phyloP scores from a whole-genome alignment of 2,113 vertebrate genomes.

The Notarius lentiginosus region DNA sequence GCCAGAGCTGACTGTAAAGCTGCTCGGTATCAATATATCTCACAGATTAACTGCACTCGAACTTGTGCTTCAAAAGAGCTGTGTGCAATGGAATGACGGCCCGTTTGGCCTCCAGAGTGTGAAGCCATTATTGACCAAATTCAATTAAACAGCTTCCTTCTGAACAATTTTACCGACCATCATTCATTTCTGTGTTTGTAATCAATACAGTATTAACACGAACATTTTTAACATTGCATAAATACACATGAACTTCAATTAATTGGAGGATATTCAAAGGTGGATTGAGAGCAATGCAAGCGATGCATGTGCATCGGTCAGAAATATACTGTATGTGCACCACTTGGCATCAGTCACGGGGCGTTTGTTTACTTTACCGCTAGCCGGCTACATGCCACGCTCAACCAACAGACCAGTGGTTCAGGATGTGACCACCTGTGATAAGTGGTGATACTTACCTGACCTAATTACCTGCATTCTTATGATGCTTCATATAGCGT shows the following conservation, averaged over 20 bases:
- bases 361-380: too few relatives aligned
- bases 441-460: too few relatives aligned
- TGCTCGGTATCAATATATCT: not conserved
- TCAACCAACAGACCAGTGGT: too few relatives aligned
- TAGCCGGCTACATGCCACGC: too few relatives aligned
- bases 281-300: too few relatives aligned
- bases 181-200: not conserved
- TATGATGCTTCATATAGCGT: too few relatives aligned
- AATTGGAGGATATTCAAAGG: too few relatives aligned
- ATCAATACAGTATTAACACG: not conserved
- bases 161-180: not conserved
- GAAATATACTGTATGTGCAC: too few relatives aligned
- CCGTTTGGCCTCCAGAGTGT: not conserved
- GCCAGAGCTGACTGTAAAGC: not conserved
- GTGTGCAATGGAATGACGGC: not conserved
- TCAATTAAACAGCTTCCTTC: not conserved
- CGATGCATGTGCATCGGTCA: too few relatives aligned
- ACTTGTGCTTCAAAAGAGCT: not conserved
- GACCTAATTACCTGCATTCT: too few relatives aligned
- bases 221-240: not conserved
- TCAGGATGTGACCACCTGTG: too few relatives aligned
- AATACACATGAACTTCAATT: not conserved
- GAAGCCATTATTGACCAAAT: not conserved
- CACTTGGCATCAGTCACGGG: too few relatives aligned
- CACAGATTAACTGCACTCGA: not conserved